Evolutionary conservation across 2,888 invertebrate species (phyloP).

Genomic region (Drosophila paracracens): DNA sequence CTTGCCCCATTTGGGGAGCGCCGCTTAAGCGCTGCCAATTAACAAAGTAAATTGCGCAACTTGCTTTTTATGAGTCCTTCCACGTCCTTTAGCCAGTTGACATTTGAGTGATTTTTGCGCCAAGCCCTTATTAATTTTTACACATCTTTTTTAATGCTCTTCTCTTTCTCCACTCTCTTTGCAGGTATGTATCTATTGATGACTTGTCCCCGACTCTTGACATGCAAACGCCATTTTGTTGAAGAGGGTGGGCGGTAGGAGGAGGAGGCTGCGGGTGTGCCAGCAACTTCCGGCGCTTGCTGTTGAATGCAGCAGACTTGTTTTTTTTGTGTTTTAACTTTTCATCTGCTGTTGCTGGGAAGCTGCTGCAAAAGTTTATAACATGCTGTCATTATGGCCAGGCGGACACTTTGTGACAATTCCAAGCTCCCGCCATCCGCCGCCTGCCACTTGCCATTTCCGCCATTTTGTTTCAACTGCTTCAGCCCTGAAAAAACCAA

Average conservation of each 20-base stretch:
- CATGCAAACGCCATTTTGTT: slow-evolving; percentile 50
- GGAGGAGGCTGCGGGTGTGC: slow-evolving; percentile 6
- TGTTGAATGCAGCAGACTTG: slow-evolving; percentile 48
- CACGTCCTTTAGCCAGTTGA: slow-evolving; percentile 21
- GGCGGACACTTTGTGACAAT: slow-evolving; percentile 67
- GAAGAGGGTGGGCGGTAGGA: not conserved
- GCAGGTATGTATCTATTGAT: slow-evolving; percentile 73
- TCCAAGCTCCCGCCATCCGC: slow-evolving; percentile 6
- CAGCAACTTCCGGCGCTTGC: slow-evolving; percentile 57
- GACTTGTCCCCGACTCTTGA: slow-evolving; percentile 31
- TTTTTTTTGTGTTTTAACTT: slow-evolving; percentile 55
- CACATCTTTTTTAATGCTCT: slow-evolving; percentile 19
- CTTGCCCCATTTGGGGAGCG: slow-evolving; percentile 24
- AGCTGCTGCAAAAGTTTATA: slow-evolving; percentile 62
- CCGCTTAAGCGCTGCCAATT: slow-evolving; percentile 69
- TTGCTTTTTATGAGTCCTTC: slow-evolving; percentile 29
- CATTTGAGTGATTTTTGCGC: slow-evolving; percentile 36
- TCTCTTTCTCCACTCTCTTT: slow-evolving; percentile 33
- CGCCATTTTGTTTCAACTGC: slow-evolving; percentile 52
- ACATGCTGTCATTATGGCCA: slow-evolving; percentile 78
- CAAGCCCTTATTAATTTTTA: slow-evolving; percentile 64
- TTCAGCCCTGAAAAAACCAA: not conserved
- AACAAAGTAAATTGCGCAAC: slow-evolving; percentile 70
- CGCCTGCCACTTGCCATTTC: slow-evolving; percentile 46
- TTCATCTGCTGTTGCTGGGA: slow-evolving; percentile 41